Percentiles rank a stretch among this genome's conserved stretches.
phyloP scores from a whole-genome alignment of 1,140 invertebrate species.

The Drosophila trapezifrons region DNA sequence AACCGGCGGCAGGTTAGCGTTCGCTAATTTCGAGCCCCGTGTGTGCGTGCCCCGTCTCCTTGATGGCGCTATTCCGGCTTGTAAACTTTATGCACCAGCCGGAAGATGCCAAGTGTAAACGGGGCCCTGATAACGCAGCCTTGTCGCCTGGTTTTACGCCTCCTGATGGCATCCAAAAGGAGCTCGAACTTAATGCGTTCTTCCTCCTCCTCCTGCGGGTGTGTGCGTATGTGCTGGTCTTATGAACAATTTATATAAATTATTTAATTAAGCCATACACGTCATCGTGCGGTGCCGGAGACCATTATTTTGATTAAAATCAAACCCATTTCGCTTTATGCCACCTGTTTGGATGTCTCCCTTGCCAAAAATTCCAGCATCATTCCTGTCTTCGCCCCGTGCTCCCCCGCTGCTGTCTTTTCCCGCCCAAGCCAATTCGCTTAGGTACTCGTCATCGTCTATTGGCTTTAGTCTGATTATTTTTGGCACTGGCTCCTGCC shows the following conservation, averaged over 20 bases:
- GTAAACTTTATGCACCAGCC: constrained; percentile 59
- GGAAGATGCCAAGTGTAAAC: constrained; percentile 63
- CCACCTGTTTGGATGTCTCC: constrained; percentile 52
- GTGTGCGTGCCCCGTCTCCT: constrained; percentile 24
- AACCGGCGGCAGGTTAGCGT: constrained; percentile 54
- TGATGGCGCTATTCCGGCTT: constrained; percentile 67
- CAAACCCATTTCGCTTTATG: constrained; percentile 73
- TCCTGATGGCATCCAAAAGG: neutral
- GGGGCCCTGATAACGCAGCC: constrained; percentile 54
- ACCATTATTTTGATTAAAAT: constrained; percentile 80
- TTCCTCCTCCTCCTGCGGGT: neutral
- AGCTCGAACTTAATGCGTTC: neutral
- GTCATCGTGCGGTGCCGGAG: constrained; percentile 59
- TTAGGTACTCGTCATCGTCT: constrained; percentile 34
- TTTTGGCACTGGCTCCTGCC: constrained; percentile 53
- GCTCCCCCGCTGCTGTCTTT: too few relatives aligned
- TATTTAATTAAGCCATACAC: constrained; percentile 78
- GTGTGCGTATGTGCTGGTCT: constrained; percentile 38
- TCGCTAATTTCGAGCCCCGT: constrained; percentile 56
- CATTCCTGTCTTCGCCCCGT: neutral
- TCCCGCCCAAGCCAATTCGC: constrained; percentile 7
- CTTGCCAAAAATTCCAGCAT: neutral
- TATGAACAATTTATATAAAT: constrained; percentile 75
- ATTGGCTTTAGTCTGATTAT: constrained; percentile 70
- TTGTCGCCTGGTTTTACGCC: constrained; percentile 4